Conservation (phyloP, 2,888 invertebrate species). For the Andrena flavipes region DNA sequence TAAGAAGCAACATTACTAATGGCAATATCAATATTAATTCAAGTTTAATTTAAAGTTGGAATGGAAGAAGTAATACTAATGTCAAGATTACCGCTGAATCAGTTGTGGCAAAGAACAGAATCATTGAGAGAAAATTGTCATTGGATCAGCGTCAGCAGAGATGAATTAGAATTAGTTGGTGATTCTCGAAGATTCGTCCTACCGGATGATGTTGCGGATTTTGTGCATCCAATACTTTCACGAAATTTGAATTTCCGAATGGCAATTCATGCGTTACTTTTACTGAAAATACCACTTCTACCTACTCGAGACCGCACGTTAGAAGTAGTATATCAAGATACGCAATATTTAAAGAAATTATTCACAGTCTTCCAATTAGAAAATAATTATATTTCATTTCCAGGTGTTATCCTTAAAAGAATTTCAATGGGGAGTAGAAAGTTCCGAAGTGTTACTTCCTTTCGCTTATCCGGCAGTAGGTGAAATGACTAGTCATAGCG, state of each 20-base stretch:
- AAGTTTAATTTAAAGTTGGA: constrained; percentile 83
- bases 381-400: constrained; percentile 22
- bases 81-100: constrained; percentile 89
- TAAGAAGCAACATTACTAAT: constrained; percentile 5
- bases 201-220: constrained; percentile 88
- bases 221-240: constrained; percentile 89
- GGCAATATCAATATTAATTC: background rate
- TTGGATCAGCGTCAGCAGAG: constrained; percentile 87
- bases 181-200: constrained; percentile 89
- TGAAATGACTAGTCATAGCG: constrained; percentile 72
- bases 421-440: constrained; percentile 78
- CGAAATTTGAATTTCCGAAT: constrained; percentile 87
- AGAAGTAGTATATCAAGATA: constrained; percentile 63
- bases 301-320: constrained; percentile 82
- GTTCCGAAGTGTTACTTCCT: constrained; percentile 78
- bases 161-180: constrained; percentile 85
- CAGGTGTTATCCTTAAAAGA: constrained; percentile 76
- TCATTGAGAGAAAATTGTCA: constrained; percentile 90
- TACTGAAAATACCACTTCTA: constrained; percentile 87
- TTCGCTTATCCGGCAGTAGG: constrained; percentile 77
- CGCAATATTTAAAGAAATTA: background rate
- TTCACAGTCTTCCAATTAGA: background rate
- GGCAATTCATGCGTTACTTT: constrained; percentile 86
- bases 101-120: constrained; percentile 91
- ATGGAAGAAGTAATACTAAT: constrained; percentile 88